Percentiles rank a stretch among this genome's conserved stretches.
These are phyloP conservation scores for Himalopsyche tibetana DNA, from an alignment of 2,888 invertebrate genomes.

Conservation along the genomic window DNA sequence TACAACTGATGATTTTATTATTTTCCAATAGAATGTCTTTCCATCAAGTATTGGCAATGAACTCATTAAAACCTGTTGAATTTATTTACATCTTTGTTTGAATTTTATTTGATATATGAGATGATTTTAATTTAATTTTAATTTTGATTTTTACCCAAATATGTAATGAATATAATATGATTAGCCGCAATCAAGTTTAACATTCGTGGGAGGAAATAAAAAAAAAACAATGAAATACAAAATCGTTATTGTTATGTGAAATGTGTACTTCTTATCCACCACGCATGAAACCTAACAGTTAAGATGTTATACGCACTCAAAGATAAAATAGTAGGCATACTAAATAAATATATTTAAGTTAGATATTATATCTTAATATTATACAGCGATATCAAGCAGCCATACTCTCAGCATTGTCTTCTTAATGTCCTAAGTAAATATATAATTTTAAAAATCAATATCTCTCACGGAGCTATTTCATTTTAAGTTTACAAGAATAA, in stretches of 20 bases:
- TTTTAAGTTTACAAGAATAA: constrained; percentile 3
- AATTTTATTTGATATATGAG: too few species aligned
- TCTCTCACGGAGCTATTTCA: constrained; percentile 18
- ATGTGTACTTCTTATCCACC: neutral
- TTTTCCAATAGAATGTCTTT: too few species aligned
- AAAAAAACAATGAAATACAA: too few species aligned
- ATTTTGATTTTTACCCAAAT: too few species aligned
- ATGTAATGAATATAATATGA: too few species aligned
- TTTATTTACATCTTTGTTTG: too few species aligned
- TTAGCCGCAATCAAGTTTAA: too few species aligned
- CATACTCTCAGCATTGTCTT: constrained; percentile 32
- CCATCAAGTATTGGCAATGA: too few species aligned
- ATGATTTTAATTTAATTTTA: too few species aligned
- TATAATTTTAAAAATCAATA: constrained; percentile 38
- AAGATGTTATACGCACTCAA: neutral
- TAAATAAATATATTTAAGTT: neutral
- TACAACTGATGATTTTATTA: too few species aligned
- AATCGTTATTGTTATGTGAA: neutral
- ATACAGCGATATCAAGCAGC: neutral
- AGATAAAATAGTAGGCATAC: constrained; percentile 27
- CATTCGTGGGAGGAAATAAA: too few species aligned
- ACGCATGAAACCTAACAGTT: neutral
- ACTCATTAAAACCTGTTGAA: too few species aligned
- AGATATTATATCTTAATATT: neutral
- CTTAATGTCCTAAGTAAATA: constrained; percentile 46